Evolutionary conservation across 2,797 vertebrate species (phyloP).

Genomic region (Sandelia bainsii): DNA sequence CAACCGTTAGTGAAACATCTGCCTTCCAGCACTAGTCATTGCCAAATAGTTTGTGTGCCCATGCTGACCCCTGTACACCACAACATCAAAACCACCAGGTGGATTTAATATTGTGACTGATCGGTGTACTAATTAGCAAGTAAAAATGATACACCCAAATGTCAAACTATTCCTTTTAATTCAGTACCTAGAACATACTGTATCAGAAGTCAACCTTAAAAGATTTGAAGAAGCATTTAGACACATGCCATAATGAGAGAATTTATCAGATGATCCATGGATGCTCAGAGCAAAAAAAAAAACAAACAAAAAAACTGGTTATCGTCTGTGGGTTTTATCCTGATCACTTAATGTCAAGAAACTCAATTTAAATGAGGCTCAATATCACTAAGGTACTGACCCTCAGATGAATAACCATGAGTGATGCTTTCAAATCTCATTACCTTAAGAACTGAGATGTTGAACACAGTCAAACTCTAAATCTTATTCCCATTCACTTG

Average conservation of each 20-base stretch:
- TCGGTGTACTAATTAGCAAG: no score
- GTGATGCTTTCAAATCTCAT: conserved; percentile 35
- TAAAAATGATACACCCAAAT: conserved; percentile 16
- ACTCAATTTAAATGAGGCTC: conserved; percentile 5
- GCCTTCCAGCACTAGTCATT: conserved; percentile 9
- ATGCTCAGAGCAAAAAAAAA: conserved; percentile 29
- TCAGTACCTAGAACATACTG: conserved; percentile 13
- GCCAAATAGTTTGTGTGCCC: not conserved
- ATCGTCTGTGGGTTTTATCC: not conserved
- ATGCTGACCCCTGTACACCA: no score
- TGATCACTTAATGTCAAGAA: conserved; percentile 23
- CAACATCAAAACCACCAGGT: no score
- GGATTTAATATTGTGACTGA: no score
- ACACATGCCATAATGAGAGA: conserved; percentile 40
- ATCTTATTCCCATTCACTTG: conserved; percentile 34
- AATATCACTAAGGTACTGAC: conserved; percentile 15
- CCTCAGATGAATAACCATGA: conserved; percentile 14
- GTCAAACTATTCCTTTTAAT: conserved; percentile 36
- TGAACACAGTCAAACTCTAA: conserved; percentile 10
- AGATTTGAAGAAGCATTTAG: conserved; percentile 45
- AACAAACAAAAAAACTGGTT: conserved; percentile 8
- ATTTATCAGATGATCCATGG: conserved; percentile 72
- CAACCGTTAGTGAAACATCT: not conserved
- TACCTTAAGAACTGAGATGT: conserved; percentile 21
- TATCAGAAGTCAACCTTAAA: conserved; percentile 6